phyloP scores from a whole-genome alignment of 2,797 vertebrate genomes.

The Salmo trutta region DNA sequence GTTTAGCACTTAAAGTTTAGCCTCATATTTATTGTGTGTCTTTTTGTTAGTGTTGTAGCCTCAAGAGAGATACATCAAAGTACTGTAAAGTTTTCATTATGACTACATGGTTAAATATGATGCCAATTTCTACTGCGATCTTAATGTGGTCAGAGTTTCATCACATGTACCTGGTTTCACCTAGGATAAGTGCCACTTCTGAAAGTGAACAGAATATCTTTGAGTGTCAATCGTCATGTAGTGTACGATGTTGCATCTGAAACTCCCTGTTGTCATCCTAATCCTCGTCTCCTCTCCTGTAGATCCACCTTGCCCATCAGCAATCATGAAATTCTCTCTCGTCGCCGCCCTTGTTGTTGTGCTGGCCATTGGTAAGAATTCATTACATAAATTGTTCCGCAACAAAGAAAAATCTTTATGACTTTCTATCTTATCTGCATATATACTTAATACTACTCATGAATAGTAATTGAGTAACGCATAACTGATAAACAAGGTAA shows the following conservation, averaged over 20 bases:
- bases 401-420: constrained; percentile 3
- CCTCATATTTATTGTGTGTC: not conserved
- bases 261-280: not conserved
- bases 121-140: not conserved
- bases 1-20: not conserved
- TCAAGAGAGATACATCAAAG: not conserved
- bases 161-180: not conserved
- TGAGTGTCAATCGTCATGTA: not conserved
- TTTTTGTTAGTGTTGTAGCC: not conserved
- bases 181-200: not conserved
- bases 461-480: not conserved
- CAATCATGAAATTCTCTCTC: constrained; percentile 68
- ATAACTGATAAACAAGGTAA: not conserved
- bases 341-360: constrained; percentile 50
- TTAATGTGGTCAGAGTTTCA: not conserved
- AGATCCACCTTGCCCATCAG: constrained; percentile 41
- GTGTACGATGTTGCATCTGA: not conserved
- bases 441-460: not conserved
- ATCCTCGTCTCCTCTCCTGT: not conserved
- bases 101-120: not conserved
- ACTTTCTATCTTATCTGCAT: not conserved
- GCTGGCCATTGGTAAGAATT: constrained; percentile 63
- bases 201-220: not conserved
- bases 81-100: not conserved
- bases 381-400: not conserved